phyloP scores from a whole-genome alignment of 1,140 invertebrate genomes.

The Drosophila suzukii region DNA sequence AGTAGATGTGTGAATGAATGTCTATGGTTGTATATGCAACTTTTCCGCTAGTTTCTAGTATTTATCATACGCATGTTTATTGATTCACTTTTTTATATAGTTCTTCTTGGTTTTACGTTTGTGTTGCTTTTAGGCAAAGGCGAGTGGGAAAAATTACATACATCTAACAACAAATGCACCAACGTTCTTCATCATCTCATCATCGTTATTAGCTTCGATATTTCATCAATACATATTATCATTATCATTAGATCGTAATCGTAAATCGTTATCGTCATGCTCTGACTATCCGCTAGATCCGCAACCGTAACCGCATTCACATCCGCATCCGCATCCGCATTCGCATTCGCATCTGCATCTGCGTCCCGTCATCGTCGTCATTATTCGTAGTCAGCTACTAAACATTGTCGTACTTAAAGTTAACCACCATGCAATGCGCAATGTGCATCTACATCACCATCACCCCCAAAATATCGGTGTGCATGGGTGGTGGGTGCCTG shows the following conservation, averaged over 20 bases:
- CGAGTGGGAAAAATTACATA: conserved; percentile 80
- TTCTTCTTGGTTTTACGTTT: conserved; percentile 20
- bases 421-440: conserved; percentile 25
- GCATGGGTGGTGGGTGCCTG: conserved; percentile 14
- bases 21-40: conserved; percentile 30
- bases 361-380: conserved; percentile 24
- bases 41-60: conserved; percentile 34
- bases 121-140: conserved; percentile 77
- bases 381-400: conserved; percentile 55
- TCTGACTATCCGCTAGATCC: conserved; percentile 17
- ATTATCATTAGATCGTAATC: conserved; percentile 43
- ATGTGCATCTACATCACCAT: conserved; percentile 2
- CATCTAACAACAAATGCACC: conserved; percentile 81
- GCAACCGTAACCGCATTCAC: conserved; percentile 28
- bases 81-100: conserved; percentile 27
- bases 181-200: conserved; percentile 57
- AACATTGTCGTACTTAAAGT: conserved; percentile 62
- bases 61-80: conserved; percentile 26
- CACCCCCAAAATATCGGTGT: conserved; percentile 14
- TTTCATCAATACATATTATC: conserved; percentile 43
- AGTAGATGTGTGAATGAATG: conserved; percentile 31
- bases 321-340: conserved; percentile 13
- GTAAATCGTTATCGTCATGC: conserved; percentile 43
- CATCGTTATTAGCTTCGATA: conserved; percentile 30
- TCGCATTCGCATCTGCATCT: conserved; percentile 13